Percentiles rank a stretch among this genome's conserved stretches.
Evolutionary conservation across 2,888 invertebrate species (phyloP).

Genomic region (Pristionchus fissidentatus): DNA sequence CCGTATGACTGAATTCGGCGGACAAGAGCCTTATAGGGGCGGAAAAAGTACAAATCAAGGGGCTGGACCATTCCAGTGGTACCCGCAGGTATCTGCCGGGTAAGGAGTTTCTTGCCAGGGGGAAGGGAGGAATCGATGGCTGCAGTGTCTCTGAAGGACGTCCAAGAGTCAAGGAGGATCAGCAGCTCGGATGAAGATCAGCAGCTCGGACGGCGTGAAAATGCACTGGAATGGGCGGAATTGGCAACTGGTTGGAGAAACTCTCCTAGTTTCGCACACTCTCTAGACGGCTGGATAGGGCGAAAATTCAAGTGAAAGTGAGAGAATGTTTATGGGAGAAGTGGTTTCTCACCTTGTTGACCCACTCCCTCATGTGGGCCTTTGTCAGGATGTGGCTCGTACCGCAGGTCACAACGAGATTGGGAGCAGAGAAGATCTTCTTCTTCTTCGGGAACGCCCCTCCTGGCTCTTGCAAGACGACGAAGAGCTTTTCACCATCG

Average conservation of each 20-base stretch:
- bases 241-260: slow-evolving; percentile 51
- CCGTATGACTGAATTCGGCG: background rate
- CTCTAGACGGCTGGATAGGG: slow-evolving; percentile 49
- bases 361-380: slow-evolving; percentile 12
- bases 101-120: background rate
- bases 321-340: background rate
- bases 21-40: slow-evolving; percentile 43
- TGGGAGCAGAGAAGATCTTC: background rate
- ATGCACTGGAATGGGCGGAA: no score
- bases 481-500: slow-evolving; percentile 26
- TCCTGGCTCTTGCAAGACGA: background rate
- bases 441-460: background rate
- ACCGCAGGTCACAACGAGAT: background rate
- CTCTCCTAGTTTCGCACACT: slow-evolving; percentile 19
- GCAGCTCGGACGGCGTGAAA: no score
- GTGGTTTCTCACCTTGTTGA: background rate
- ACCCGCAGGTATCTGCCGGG: slow-evolving; percentile 50
- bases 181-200: background rate
- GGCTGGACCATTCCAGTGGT: slow-evolving; percentile 51
- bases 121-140: slow-evolving; percentile 48
- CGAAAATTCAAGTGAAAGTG: background rate
- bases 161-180: background rate
- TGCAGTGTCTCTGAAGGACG: slow-evolving; percentile 42
- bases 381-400: slow-evolving; percentile 8
- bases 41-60: slow-evolving; percentile 51